Evolutionary conservation across 2,113 vertebrate species (phyloP).

Genomic region (Ictalurus furcatus): DNA sequence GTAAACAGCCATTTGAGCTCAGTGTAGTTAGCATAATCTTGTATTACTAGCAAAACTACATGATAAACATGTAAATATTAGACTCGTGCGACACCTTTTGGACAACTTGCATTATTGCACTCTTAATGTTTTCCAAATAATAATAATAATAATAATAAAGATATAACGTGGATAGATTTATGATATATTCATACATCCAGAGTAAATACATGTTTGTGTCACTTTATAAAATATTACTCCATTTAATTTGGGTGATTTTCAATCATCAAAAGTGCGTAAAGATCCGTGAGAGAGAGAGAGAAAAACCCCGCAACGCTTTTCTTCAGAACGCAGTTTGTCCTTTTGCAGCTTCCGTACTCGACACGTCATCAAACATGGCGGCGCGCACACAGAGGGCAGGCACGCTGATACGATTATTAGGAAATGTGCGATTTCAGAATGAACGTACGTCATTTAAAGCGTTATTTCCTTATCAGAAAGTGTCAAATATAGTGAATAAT

Average conservation of each 20-base stretch:
- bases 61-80: not conserved
- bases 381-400: slow-evolving; percentile 52
- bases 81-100: not conserved
- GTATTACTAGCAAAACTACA: not conserved
- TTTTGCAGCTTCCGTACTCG: slow-evolving; percentile 57
- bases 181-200: not conserved
- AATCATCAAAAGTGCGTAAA: not conserved
- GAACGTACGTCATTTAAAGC: slow-evolving; percentile 64
- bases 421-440: slow-evolving; percentile 52
- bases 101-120: not conserved
- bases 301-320: not conserved
- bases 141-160: no score
- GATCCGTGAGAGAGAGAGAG: no score
- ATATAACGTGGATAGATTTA: not conserved
- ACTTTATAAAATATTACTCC: not conserved
- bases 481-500: not conserved
- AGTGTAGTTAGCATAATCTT: not conserved
- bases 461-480: not conserved
- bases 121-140: no score
- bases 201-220: not conserved
- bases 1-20: not conserved
- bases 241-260: not conserved
- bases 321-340: not conserved
- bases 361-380: slow-evolving; percentile 69
- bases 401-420: slow-evolving; percentile 53